Conservation (phyloP, 64 coral and sea anemone genomes). For the Actinia tenebrosa region DNA sequence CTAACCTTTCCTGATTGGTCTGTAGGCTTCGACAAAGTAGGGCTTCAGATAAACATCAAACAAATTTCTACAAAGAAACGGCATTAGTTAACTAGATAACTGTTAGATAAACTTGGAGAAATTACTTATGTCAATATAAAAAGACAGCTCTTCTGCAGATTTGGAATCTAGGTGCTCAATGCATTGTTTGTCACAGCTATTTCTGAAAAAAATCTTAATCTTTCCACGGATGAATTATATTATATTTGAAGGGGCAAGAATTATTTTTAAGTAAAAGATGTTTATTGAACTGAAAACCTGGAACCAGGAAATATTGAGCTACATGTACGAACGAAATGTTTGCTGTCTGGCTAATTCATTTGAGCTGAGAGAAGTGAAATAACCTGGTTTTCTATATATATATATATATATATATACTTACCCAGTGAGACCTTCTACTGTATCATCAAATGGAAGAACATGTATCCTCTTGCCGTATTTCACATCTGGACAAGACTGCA, state of each 20-base stretch:
- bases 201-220: too few species aligned
- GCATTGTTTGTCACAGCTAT: too few species aligned
- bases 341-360: too few species aligned
- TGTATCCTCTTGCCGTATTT: conserved; percentile 99
- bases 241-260: too few species aligned
- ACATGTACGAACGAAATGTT: too few species aligned
- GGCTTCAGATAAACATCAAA: conserved; percentile 99
- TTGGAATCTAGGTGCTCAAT: too few species aligned
- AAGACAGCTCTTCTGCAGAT: neutral
- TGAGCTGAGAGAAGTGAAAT: too few species aligned
- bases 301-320: too few species aligned
- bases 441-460: conserved; percentile 94
- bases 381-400: neutral
- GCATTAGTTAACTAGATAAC: too few species aligned
- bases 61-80: conserved; percentile 54
- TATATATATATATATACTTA: conserved; percentile 26
- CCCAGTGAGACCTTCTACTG: conserved; percentile 96
- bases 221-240: too few species aligned
- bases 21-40: conserved; percentile 95
- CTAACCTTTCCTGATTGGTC: conserved; percentile 94
- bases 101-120: neutral
- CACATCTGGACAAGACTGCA: conserved; percentile 97
- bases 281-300: too few species aligned
- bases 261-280: too few species aligned
- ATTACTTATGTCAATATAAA: neutral